Percentiles rank a stretch among this genome's conserved stretches.
These are phyloP conservation scores for Pipra filicauda DNA, from an alignment of 2,113 vertebrate genomes.

Conservation along the genomic window DNA sequence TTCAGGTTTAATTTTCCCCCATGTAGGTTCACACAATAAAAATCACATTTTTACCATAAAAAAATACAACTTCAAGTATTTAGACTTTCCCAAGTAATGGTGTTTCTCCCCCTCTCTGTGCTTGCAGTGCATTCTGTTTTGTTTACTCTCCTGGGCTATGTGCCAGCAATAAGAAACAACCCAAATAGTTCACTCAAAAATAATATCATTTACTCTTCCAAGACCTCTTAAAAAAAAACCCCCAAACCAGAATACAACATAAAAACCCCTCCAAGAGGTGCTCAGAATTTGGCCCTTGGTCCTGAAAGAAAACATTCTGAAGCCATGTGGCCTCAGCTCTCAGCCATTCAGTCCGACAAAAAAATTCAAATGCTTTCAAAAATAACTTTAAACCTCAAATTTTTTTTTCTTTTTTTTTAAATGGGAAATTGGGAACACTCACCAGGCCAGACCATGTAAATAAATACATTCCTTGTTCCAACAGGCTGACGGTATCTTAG, in stretches of 20 bases:
- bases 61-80: background rate
- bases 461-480: conserved; percentile 65
- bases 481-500: conserved; percentile 53
- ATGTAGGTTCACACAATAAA: background rate
- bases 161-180: conserved; percentile 54
- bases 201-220: conserved; percentile 21
- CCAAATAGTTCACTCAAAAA: conserved; percentile 28
- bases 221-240: background rate
- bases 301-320: background rate
- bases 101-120: background rate
- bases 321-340: background rate
- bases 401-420: background rate
- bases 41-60: background rate
- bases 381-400: conserved; percentile 41
- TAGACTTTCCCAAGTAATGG: background rate
- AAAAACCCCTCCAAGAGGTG: background rate
- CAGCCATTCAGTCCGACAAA: background rate
- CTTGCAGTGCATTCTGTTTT: conserved; percentile 8
- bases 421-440: conserved; percentile 44
- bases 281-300: background rate
- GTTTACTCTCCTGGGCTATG: conserved; percentile 7
- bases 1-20: background rate
- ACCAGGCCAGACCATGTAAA: conserved; percentile 57
- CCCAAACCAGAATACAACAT: background rate
- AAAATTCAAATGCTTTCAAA: conserved; percentile 28